Evolutionary conservation across 2,888 invertebrate species (phyloP).

Genomic region (Tromatobia lineatoria): DNA sequence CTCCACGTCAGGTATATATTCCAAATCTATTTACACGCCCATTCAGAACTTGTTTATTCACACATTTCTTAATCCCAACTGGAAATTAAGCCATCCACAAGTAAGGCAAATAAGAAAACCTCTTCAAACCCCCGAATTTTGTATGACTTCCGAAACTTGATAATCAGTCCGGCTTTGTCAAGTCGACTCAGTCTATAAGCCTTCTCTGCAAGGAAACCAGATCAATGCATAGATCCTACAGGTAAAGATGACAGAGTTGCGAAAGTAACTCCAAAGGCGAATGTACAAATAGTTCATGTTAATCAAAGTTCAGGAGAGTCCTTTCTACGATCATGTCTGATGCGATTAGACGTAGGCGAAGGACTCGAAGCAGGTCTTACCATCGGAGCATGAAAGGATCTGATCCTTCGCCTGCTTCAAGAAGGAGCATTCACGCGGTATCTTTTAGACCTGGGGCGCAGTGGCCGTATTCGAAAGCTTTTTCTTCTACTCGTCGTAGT

Average conservation of each 20-base stretch:
- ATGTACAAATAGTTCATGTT: slow-evolving; percentile 43
- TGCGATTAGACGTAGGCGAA: slow-evolving; percentile 58
- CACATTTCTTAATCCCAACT: no score
- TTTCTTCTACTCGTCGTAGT: slow-evolving; percentile 58
- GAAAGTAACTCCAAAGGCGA: slow-evolving; percentile 1
- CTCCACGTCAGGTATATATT: no score
- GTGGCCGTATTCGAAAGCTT: slow-evolving; percentile 45
- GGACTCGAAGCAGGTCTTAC: slow-evolving; percentile 36
- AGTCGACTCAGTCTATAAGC: background rate
- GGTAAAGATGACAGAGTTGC: background rate
- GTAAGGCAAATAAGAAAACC: no score
- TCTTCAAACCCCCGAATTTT: background rate
- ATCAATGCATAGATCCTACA: background rate
- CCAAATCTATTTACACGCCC: no score
- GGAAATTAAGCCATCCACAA: no score
- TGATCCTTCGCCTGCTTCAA: slow-evolving; percentile 42
- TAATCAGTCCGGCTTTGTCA: background rate
- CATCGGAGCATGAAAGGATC: slow-evolving; percentile 58
- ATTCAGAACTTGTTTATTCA: no score
- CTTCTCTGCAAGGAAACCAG: background rate
- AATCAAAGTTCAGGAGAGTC: slow-evolving; percentile 57
- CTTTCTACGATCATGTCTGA: slow-evolving; percentile 47
- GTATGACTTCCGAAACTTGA: background rate
- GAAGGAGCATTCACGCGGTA: slow-evolving; percentile 56
- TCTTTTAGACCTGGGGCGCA: slow-evolving; percentile 31